Percentiles rank a stretch among this genome's conserved stretches.
These are phyloP conservation scores for Aleiodes sp. DNA, from an alignment of 1,140 invertebrate genomes.

Conservation along the genomic window DNA sequence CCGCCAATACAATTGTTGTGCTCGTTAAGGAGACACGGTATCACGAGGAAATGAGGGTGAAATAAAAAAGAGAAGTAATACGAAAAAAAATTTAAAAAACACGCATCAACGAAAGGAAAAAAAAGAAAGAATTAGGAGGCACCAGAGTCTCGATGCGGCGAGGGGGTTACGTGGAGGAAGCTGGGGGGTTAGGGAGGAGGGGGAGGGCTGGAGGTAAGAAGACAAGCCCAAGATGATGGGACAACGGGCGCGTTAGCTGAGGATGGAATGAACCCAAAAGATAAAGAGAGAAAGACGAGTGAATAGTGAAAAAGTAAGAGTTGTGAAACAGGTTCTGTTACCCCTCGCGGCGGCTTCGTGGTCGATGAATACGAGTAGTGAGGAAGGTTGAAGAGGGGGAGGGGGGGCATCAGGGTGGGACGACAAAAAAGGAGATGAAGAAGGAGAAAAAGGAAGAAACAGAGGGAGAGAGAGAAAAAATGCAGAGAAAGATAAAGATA, in stretches of 20 bases:
- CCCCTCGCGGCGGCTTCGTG: constrained; percentile 18
- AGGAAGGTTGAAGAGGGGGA: not conserved
- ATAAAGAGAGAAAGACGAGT: not conserved
- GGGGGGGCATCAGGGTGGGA: not conserved
- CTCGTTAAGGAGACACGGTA: not conserved
- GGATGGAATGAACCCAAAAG: not conserved
- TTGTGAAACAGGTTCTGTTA: constrained; percentile 44
- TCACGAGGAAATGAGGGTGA: not conserved
- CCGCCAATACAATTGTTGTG: not conserved
- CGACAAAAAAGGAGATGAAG: not conserved
- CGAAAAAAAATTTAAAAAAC: constrained; percentile 1
- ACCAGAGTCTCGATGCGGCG: not conserved
- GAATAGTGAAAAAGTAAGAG: constrained; percentile 28
- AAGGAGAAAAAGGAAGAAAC: not conserved
- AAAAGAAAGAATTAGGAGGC: not conserved
- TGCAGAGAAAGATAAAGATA: constrained; percentile 16
- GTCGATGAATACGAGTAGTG: too few relatives aligned
- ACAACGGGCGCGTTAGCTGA: constrained; percentile 17
- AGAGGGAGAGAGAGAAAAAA: not conserved
- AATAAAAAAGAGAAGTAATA: not conserved
- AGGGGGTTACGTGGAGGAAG: too few relatives aligned
- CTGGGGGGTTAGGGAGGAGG: too few relatives aligned
- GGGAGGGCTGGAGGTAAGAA: too few relatives aligned
- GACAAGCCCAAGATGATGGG: constrained; percentile 28
- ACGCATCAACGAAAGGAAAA: constrained; percentile 26